Base-by-base conservation (phyloP, 2,113 vertebrate genomes). In the Paraplagusia blochii region DNA sequence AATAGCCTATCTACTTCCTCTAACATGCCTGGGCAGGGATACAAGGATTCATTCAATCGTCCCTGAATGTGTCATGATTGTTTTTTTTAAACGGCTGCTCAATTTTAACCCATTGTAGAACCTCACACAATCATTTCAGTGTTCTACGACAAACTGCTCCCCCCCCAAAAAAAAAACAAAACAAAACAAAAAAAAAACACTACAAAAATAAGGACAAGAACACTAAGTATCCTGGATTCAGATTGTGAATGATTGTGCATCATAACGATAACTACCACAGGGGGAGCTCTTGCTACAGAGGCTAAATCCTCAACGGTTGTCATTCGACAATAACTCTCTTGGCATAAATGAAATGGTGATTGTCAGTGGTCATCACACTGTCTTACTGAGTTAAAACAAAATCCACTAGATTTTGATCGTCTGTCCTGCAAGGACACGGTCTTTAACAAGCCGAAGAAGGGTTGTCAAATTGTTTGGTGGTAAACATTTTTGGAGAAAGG, bases 391-490 rank as follows among this genome's bases (percentile, higher is more conserved):
- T 73, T 19, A 18, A 46, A 39, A 9, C 7, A 4, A 43, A 17
- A 44, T 58, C 34, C 47, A 22, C 16, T 29, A 43, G 44, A 35
- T 42, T 19, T 40, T 48, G 15, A 53, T 45, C 9, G 45, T 7
- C 61, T 63, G 67, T 56, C 48, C 58, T 55, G 63, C 18, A 17
- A 12, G 9, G 29, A n/a, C 11, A 2, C 43, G 60, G 54, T 44
- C 36, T 56, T 29, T 9, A 36, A 47, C 22, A 4, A 6, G 22
- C 22, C 22, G 22, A 44, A 62, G 48, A 81, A 52, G 65, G 67
- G 68, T 77, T 76, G 65, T 69, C 9, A 58, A 52, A 72, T 63
- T 57, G 52, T 82, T 63, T 46, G 65, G 80, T 79, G 79, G 78
- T 80, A 85, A 60, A 69, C 67, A 44, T 60, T 66, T 72, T 81